A percentile compares a stretch with the other conserved stretches of the same genome.
phyloP scores from a whole-genome alignment of 2,113 vertebrate species.

The Pseudopodoces humilis region DNA sequence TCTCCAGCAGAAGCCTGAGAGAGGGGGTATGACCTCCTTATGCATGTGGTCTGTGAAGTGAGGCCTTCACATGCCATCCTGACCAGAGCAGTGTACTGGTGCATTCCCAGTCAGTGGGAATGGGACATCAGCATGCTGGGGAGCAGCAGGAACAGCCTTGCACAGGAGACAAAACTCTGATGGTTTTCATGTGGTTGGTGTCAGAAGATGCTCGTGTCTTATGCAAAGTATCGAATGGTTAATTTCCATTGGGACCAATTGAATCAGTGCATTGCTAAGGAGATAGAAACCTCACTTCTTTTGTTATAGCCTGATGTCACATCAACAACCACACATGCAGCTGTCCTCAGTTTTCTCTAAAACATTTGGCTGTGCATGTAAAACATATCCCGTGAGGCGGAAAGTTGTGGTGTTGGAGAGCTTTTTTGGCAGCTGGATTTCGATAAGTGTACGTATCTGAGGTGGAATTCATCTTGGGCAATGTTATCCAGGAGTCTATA shows the following conservation, averaged over 20 bases:
- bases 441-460: not conserved
- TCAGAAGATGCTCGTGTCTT: not conserved
- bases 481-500: not conserved
- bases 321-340: not conserved
- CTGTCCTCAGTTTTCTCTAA: not conserved
- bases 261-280: not conserved
- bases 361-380: not conserved
- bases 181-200: not conserved
- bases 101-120: not conserved
- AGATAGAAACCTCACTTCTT: not conserved
- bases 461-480: not conserved
- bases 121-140: not conserved
- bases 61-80: not conserved
- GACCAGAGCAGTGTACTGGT: fast-evolving
- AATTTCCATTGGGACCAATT: not conserved
- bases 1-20: not conserved
- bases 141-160: not conserved
- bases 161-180: not conserved
- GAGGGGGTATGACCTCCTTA: not conserved
- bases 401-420: not conserved
- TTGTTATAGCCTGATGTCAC: not conserved
- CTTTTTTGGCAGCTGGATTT: not conserved
- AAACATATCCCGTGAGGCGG: fast-evolving
- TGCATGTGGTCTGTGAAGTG: not conserved
- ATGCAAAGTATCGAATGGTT: not conserved